A percentile compares a stretch with the other conserved stretches of the same genome.
Conservation (phyloP, 2,888 invertebrate genomes). For the Pristionchus fissidentatus region DNA sequence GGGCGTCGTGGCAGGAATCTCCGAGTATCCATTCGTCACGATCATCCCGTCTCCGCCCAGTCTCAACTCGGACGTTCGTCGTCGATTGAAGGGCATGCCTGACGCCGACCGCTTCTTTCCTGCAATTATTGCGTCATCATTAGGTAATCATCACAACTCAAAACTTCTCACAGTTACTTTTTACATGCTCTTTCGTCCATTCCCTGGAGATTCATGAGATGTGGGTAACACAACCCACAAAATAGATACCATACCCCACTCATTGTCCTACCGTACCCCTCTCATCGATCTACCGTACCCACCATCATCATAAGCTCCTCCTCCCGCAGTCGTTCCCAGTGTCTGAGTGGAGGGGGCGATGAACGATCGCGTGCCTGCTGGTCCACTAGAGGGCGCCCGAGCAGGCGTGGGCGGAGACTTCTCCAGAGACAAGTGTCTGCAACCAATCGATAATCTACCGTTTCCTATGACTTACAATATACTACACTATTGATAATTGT, state of each 20-base stretch:
- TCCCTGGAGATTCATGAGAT: too few species aligned
- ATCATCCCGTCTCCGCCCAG: slow-evolving; percentile 70
- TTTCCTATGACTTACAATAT: too few species aligned
- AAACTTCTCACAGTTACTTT: background rate
- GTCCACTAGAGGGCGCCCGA: slow-evolving; percentile 13
- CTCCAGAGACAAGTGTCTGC: slow-evolving; percentile 70
- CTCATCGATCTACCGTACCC: background rate
- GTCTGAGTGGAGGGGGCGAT: background rate
- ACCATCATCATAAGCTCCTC: slow-evolving; percentile 47
- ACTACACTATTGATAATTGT: too few species aligned
- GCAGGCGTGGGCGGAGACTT: slow-evolving; percentile 56
- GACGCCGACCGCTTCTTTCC: slow-evolving; percentile 19
- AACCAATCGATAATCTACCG: background rate
- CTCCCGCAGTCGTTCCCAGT: background rate
- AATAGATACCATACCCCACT: background rate
- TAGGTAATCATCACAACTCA: too few species aligned
- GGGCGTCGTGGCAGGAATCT: slow-evolving; percentile 14
- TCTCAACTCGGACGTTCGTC: slow-evolving; percentile 66
- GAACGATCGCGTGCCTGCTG: slow-evolving; percentile 33
- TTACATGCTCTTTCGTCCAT: background rate
- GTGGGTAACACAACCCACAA: too few species aligned
- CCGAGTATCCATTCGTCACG: slow-evolving; percentile 58
- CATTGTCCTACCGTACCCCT: background rate
- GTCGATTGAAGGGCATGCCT: slow-evolving; percentile 50
- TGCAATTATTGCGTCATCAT: background rate